These are phyloP conservation scores for Argyresthia goedartella DNA, from an alignment of 2,888 invertebrate species.

Conservation along the genomic window DNA sequence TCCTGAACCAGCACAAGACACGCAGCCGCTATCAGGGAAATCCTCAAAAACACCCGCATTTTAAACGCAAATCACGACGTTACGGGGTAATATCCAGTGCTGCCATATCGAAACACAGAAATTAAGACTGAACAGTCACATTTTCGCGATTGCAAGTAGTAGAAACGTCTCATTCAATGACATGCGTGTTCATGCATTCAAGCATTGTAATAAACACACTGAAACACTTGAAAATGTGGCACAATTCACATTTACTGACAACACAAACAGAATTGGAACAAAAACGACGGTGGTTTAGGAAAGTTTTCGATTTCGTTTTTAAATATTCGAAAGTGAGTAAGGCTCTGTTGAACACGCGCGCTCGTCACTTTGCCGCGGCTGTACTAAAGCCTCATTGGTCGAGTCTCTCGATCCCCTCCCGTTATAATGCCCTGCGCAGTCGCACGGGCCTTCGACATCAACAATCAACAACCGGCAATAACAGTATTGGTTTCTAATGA, in stretches of 20 bases:
- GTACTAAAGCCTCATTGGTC: constrained; percentile 37
- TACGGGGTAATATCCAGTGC: constrained; percentile 27
- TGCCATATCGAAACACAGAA: constrained; percentile 41
- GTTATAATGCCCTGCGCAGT: constrained; percentile 1
- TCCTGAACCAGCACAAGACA: constrained; percentile 35
- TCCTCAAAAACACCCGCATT: constrained; percentile 56
- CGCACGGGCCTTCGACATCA: constrained; percentile 18
- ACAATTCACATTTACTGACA: neutral
- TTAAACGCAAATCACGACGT: constrained; percentile 29
- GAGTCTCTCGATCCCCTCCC: constrained; percentile 9
- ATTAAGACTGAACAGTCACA: constrained; percentile 49
- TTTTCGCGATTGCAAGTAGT: constrained; percentile 44
- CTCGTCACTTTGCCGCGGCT: constrained; percentile 33
- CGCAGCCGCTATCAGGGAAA: constrained; percentile 47
- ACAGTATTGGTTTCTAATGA: constrained; percentile 29
- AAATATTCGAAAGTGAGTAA: constrained; percentile 6
- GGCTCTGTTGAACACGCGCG: constrained; percentile 28
- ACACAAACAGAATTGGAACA: neutral
- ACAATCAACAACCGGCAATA: constrained; percentile 19
- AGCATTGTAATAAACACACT: constrained; percentile 15
- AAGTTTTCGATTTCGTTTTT: constrained; percentile 20
- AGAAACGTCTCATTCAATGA: constrained; percentile 30
- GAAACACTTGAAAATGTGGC: neutral
- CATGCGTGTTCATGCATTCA: constrained; percentile 21
- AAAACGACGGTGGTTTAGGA: neutral